These are phyloP conservation scores for Arvicanthis niloticus DNA, from an alignment of 2,113 vertebrate species.

Conservation along the genomic window DNA sequence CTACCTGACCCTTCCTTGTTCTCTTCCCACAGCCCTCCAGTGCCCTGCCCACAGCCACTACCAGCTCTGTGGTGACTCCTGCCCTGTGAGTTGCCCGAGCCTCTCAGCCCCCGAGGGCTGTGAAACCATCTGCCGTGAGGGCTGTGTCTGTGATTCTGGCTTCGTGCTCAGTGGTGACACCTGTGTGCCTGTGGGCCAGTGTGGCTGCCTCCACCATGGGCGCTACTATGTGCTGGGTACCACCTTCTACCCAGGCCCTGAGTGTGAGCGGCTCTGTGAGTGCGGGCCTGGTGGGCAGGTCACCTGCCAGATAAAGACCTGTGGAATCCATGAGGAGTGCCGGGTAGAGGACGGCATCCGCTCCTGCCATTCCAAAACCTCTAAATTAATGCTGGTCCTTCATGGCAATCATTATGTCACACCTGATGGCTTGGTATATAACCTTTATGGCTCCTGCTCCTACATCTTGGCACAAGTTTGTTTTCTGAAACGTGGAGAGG, in stretches of 20 bases:
- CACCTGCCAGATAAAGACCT: conserved; percentile 74
- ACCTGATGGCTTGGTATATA: conserved; percentile 84
- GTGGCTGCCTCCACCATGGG: conserved; percentile 85
- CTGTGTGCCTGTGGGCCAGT: conserved; percentile 84
- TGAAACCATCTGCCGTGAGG: conserved; percentile 81
- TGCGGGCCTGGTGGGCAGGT: conserved; percentile 74
- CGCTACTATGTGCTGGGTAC: conserved; percentile 80
- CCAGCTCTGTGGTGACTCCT: conserved; percentile 84
- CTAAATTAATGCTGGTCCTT: conserved; percentile 76
- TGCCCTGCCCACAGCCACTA: conserved; percentile 87
- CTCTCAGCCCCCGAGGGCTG: conserved; percentile 65
- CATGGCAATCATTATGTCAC: conserved; percentile 86
- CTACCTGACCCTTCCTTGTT: neutral
- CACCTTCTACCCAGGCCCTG: conserved; percentile 75
- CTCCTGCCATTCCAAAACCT: conserved; percentile 74
- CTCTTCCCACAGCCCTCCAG: conserved; percentile 65
- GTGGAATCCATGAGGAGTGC: conserved; percentile 82
- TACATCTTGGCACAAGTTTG: conserved; percentile 83
- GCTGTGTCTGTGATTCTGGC: conserved; percentile 86
- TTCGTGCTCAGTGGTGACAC: conserved; percentile 83
- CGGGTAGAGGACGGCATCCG: conserved; percentile 62
- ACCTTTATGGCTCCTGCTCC: conserved; percentile 86
- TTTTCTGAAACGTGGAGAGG: accelerated
- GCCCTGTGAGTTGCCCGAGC: conserved; percentile 81
- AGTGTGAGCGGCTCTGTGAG: conserved; percentile 85